A percentile compares a stretch with the other conserved stretches of the same genome.
These are phyloP conservation scores for Drosophila lowei DNA, from an alignment of 1,140 invertebrate species.

Conservation along the genomic window DNA sequence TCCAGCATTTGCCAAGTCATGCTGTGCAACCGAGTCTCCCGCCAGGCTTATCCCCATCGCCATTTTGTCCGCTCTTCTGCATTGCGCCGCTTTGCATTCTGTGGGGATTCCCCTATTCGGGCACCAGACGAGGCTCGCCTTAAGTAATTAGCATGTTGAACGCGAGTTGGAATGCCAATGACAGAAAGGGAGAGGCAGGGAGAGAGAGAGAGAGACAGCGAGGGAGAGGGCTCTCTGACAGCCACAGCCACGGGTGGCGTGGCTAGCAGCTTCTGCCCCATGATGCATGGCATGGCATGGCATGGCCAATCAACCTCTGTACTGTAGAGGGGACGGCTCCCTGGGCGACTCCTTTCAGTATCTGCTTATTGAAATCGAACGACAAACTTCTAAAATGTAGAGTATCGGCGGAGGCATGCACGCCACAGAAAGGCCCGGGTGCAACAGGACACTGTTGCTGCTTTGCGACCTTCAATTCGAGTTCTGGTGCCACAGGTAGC, in stretches of 20 bases:
- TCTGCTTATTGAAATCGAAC: conserved; percentile 6
- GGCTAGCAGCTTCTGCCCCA: no score
- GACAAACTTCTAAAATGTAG: conserved; percentile 2
- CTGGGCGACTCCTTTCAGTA: not conserved
- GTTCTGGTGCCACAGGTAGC: conserved; percentile 48
- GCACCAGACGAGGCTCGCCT: conserved; percentile 40
- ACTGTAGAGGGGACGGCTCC: not conserved
- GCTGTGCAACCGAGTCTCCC: conserved; percentile 70
- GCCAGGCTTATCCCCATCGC: conserved; percentile 24
- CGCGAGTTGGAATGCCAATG: not conserved
- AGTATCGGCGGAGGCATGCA: conserved; percentile 29
- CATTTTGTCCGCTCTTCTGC: conserved; percentile 20
- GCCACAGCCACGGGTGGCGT: conserved; percentile 8
- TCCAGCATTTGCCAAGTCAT: conserved; percentile 45
- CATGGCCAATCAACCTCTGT: conserved; percentile 48
- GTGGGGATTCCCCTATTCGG: conserved; percentile 35
- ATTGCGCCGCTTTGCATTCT: conserved; percentile 51
- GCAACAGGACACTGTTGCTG: conserved; percentile 27
- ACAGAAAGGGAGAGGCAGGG: not conserved
- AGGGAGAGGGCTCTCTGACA: conserved; percentile 16
- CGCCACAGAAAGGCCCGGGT: conserved; percentile 7
- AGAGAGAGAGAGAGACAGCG: not conserved
- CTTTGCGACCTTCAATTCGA: no score
- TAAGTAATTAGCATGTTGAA: conserved; percentile 73
- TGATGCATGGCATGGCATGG: not conserved